Evolutionary conservation across 2,113 vertebrate species (phyloP).

Genomic region (Elachura formosa): DNA sequence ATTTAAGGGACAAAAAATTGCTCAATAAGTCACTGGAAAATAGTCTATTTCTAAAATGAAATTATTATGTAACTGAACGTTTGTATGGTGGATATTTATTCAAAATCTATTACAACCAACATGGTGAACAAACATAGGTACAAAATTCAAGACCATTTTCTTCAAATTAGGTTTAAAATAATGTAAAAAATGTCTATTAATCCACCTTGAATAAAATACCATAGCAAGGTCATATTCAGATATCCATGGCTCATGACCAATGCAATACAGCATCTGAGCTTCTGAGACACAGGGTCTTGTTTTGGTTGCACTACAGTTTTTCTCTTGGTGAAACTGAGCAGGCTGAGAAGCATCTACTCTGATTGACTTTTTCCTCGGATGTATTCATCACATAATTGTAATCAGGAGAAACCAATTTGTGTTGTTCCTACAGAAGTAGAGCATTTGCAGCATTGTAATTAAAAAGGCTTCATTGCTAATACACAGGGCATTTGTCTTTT

Average conservation of each 20-base stretch:
- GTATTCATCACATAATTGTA: conserved; percentile 35
- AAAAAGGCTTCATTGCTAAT: neutral
- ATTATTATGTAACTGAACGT: neutral
- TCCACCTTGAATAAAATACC: neutral
- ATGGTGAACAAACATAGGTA: fast-evolving
- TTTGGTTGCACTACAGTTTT: neutral
- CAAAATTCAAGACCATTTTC: neutral
- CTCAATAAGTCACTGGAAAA: neutral
- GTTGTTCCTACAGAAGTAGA: neutral
- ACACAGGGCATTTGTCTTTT: conserved; percentile 19
- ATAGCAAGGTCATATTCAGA: neutral
- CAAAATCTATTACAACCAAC: neutral
- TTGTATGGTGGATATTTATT: neutral
- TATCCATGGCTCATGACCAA: fast-evolving
- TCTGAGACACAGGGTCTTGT: neutral
- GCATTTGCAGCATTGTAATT: conserved; percentile 21
- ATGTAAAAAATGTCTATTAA: neutral
- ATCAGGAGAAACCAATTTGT: conserved; percentile 19
- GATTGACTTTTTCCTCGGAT: conserved; percentile 41
- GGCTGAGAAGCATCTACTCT: neutral
- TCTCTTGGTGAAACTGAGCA: neutral
- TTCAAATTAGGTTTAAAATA: neutral
- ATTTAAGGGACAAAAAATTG: neutral
- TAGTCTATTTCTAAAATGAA: neutral
- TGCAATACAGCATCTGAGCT: neutral